Conservation (phyloP, 2,888 invertebrate genomes). For the Parthenolecanium corni region DNA sequence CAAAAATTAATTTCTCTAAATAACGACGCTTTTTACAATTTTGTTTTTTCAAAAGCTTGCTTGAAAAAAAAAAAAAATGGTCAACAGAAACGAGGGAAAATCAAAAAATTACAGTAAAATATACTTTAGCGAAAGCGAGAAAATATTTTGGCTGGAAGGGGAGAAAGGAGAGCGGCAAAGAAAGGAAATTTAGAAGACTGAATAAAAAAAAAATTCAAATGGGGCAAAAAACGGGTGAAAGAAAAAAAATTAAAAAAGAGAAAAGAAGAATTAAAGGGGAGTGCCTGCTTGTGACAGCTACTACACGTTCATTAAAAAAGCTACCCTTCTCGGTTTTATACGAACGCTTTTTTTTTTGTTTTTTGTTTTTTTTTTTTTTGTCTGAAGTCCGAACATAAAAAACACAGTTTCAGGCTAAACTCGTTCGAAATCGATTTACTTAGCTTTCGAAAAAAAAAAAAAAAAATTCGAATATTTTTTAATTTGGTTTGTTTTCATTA, state of each 20-base stretch:
- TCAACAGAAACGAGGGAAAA: too few relatives aligned
- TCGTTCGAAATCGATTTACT: conserved; percentile 23
- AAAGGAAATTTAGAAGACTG: conserved; percentile 17
- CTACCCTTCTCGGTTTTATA: conserved; percentile 15
- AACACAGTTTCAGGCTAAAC: conserved; percentile 21
- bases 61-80: too few relatives aligned
- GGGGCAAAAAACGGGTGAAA: background rate
- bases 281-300: conserved; percentile 25
- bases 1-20: too few relatives aligned
- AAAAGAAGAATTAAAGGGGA: conserved; percentile 21
- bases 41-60: too few relatives aligned
- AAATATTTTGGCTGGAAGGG: too few relatives aligned
- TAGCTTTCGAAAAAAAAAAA: background rate
- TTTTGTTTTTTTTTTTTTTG: too few relatives aligned
- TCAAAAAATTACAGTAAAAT: too few relatives aligned
- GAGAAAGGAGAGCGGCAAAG: background rate
- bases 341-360: background rate
- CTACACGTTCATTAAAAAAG: conserved; percentile 25
- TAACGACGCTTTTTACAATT: too few relatives aligned
- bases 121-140: too few relatives aligned
- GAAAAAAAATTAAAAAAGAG: conserved; percentile 12
- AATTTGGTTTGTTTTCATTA: background rate
- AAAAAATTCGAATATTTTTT: background rate
- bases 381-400: background rate
- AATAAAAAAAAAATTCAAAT: conserved; percentile 9